Percentiles rank a stretch among this genome's conserved stretches.
Evolutionary conservation across 2,888 invertebrate species (phyloP).

Genomic region (Patella pellucida): DNA sequence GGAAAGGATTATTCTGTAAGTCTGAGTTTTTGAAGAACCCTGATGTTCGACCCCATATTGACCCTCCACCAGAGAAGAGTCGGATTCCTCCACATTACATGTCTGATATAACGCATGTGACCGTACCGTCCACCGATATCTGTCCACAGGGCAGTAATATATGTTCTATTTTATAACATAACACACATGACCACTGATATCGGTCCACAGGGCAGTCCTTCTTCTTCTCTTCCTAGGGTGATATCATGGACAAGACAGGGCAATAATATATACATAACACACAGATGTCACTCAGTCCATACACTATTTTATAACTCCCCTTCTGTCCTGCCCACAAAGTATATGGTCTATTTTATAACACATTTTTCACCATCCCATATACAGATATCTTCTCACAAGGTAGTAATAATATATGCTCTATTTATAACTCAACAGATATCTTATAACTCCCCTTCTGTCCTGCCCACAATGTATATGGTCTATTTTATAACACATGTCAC

Average conservation of each 20-base stretch:
- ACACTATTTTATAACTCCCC: no score
- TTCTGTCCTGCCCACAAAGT: no score
- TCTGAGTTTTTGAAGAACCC: constrained; percentile 49
- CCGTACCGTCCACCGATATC: constrained; percentile 52
- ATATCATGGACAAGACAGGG: no score
- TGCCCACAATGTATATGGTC: constrained; percentile 44
- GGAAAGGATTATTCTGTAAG: constrained; percentile 22
- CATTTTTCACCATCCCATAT: constrained; percentile 56
- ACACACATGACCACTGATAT: no score
- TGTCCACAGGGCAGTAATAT: constrained; percentile 60
- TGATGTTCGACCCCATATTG: constrained; percentile 52
- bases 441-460: no score
- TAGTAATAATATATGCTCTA: constrained; percentile 53
- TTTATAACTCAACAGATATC: no score
- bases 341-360: background rate
- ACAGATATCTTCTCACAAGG: constrained; percentile 56
- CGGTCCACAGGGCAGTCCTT: no score
- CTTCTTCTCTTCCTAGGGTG: no score
- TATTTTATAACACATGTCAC: constrained; percentile 50
- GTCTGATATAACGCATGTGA: constrained; percentile 52
- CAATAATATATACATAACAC: no score
- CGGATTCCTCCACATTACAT: constrained; percentile 50
- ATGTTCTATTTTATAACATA: constrained; percentile 50
- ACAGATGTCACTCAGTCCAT: no score
- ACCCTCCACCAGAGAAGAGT: constrained; percentile 45